Evolutionary conservation across 64 coral and sea anemone genomes (phyloP).

Genomic region (Pachyseris speciosa): DNA sequence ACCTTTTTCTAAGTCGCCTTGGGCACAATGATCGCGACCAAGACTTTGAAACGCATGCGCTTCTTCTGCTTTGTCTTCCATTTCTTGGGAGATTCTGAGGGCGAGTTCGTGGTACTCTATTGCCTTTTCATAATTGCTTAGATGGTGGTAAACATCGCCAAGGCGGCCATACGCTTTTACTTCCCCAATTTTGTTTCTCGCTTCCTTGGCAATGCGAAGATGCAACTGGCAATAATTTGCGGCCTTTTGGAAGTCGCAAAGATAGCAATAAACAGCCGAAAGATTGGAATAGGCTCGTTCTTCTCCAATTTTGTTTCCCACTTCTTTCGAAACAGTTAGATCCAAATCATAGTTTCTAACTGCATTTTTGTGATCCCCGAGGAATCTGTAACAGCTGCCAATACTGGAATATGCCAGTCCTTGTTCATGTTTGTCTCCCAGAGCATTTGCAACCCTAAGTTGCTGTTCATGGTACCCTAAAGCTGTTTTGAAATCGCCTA

Average conservation of each 20-base stretch:
- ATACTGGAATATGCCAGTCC: neutral
- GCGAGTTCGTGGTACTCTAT: neutral
- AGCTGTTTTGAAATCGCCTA: neutral
- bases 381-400: neutral
- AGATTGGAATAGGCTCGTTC: neutral
- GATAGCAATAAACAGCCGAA: neutral
- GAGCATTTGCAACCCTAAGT: neutral
- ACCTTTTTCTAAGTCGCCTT: neutral
- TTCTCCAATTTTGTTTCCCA: neutral
- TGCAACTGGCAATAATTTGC: neutral
- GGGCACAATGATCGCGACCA: neutral
- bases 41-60: neutral
- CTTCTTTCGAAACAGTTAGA: neutral
- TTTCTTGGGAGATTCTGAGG: neutral
- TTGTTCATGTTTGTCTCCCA: neutral
- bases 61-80: neutral
- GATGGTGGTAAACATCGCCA: neutral
- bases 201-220: neutral
- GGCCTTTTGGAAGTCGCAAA: neutral
- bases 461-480: neutral
- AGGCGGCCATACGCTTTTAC: constrained; percentile 1
- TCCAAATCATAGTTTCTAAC: neutral
- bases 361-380: neutral
- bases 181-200: neutral
- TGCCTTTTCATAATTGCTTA: neutral